These are phyloP conservation scores for Brachyptera putata DNA, from an alignment of 2,888 invertebrate species.

Conservation along the genomic window DNA sequence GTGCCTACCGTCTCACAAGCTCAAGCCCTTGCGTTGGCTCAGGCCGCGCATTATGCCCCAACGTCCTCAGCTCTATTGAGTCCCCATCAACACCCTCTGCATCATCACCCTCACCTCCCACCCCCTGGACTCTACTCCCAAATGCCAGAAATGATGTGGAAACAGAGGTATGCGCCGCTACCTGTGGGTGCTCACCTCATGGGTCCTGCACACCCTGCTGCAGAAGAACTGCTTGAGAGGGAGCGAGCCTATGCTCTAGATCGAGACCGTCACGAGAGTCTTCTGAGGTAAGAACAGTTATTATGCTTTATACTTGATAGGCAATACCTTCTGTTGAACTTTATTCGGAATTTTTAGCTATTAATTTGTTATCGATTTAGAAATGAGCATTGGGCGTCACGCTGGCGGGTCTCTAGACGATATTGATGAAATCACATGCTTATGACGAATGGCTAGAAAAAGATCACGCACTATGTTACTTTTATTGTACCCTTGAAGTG, in stretches of 20 bases:
- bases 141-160: slow-evolving; percentile 53
- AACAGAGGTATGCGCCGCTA: slow-evolving; percentile 56
- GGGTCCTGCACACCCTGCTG: slow-evolving; percentile 45
- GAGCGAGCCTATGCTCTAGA: slow-evolving; percentile 54
- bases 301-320: too few species aligned
- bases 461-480: too few species aligned
- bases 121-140: slow-evolving; percentile 38
- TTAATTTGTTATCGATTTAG: too few species aligned
- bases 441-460: too few species aligned
- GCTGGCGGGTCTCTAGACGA: too few species aligned
- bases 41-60: slow-evolving; percentile 33
- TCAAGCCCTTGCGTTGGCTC: slow-evolving; percentile 40
- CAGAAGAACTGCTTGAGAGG: slow-evolving; percentile 51
- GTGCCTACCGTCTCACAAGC: slow-evolving; percentile 35
- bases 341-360: too few species aligned
- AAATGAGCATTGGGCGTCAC: too few species aligned
- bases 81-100: slow-evolving; percentile 34
- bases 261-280: slow-evolving; percentile 63
- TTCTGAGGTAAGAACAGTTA: slow-evolving; percentile 60
- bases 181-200: slow-evolving; percentile 48
- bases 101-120: slow-evolving; percentile 34
- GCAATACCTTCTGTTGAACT: too few species aligned
- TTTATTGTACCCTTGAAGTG: too few species aligned
- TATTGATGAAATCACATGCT: too few species aligned
- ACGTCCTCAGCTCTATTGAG: slow-evolving; percentile 32